These are phyloP conservation scores for Hypotaenidia okinawae DNA, from an alignment of 2,797 vertebrate genomes.

Conservation along the genomic window DNA sequence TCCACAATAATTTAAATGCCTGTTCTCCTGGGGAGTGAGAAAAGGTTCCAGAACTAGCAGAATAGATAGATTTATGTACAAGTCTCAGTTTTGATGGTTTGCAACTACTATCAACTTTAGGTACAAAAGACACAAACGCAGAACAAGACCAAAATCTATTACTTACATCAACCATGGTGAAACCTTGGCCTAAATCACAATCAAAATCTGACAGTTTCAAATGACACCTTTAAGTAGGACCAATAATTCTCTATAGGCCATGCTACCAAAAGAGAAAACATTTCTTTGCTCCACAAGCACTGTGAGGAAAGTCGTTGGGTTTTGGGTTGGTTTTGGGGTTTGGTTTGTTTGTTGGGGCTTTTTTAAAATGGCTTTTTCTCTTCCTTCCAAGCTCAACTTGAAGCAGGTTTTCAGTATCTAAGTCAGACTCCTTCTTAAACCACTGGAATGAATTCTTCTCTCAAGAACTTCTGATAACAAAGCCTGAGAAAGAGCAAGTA, in stretches of 20 bases:
- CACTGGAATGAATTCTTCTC: not conserved
- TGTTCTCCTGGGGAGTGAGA: not conserved
- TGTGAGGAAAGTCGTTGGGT: not conserved
- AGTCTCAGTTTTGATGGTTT: not conserved
- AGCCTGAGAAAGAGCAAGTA: not conserved
- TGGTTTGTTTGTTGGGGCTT: too few species aligned
- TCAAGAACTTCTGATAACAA: not conserved
- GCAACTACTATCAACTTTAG: not conserved
- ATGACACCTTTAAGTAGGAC: not conserved
- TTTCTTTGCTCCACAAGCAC: not conserved
- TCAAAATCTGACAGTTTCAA: not conserved
- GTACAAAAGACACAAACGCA: not conserved
- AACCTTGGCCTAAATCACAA: not conserved
- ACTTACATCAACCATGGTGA: not conserved
- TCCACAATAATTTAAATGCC: not conserved
- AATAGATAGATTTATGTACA: not conserved
- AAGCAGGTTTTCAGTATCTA: not conserved
- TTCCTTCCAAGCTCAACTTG: not conserved
- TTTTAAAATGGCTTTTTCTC: not conserved
- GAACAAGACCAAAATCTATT: not conserved
- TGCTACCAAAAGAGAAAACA: not conserved
- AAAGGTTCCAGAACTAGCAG: not conserved
- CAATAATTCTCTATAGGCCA: not conserved
- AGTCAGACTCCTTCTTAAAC: not conserved
- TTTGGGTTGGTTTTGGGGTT: not conserved